Percentiles rank a stretch among this genome's conserved stretches.
Conservation (phyloP, 2,113 vertebrate genomes). For the Sporophila hypoxantha region DNA sequence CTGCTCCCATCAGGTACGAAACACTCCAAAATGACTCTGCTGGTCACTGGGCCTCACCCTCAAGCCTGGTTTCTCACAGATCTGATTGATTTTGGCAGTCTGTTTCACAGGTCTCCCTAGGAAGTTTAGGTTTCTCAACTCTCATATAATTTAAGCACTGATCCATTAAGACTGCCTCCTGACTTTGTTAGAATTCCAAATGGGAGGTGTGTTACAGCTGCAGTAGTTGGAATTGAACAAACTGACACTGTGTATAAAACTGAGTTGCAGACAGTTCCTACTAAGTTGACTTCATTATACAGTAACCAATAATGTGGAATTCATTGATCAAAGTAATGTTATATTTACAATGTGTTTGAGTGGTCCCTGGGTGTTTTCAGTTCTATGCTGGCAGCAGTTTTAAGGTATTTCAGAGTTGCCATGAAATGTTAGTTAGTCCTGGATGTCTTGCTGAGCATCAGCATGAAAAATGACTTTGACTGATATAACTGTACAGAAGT, state of each 20-base stretch:
- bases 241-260: background rate
- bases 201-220: background rate
- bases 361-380: background rate
- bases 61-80: background rate
- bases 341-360: background rate
- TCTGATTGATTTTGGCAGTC: background rate
- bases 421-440: background rate
- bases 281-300: background rate
- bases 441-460: background rate
- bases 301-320: background rate
- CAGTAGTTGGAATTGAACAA: background rate
- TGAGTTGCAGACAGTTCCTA: background rate
- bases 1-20: background rate
- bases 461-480: background rate
- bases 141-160: background rate
- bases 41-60: background rate
- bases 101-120: background rate
- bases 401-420: background rate
- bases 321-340: background rate
- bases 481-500: background rate
- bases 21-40: background rate
- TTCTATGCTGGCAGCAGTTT: background rate
- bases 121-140: background rate
- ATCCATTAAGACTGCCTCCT: background rate
- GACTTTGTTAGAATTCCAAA: background rate